Base-by-base conservation (phyloP, 2,888 invertebrate genomes). In the Dorcus parallelipipedus region DNA sequence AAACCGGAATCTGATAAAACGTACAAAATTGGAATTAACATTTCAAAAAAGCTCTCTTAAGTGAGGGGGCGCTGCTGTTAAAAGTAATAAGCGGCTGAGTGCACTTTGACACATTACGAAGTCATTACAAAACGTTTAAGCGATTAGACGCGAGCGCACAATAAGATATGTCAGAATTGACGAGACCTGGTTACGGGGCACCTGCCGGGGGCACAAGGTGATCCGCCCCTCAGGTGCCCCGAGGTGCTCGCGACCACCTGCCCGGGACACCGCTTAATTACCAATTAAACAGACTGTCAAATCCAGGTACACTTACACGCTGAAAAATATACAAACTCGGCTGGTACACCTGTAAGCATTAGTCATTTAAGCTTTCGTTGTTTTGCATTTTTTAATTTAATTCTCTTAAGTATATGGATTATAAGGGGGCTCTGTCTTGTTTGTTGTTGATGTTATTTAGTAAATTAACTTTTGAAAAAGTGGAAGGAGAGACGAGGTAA, bases 251-350 rank as follows among this genome's bases (percentile, higher is more conserved):
- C 61, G 50, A 54, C 60, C 66, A 64, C 64, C 66, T 66, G 66
- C 66, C 58, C 55, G 52, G 59, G 59, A 62, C 66, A 63, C 56
- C 56, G 60, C 63, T 66, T 66, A 66, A 66, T 66, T 66, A 64
- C 66, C 66, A 66, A 66, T 64, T 66, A 66, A 66, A 62, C 60
- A 60, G 63, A 59, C 64, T 66, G 66, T 66, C 66, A 66, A 66
- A 64, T 64, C 57, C 59, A 61, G 58, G 60, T 64, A 63, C 50
- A 56, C 49, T 51, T 49, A 54, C 58, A 57, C 53, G 52, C 55
- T 54, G 61, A 62, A 63, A 62, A 62, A 63, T 63, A 63, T 60
- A 64, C 54, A 41, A 64, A 56, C 54, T 54, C 55, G 40, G 41
- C 54, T 56, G 60, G 58, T 58, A 59, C 64, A 64, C 64, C 62